These are phyloP conservation scores for Baccha elongata DNA, from an alignment of 2,888 invertebrate species.

Conservation along the genomic window DNA sequence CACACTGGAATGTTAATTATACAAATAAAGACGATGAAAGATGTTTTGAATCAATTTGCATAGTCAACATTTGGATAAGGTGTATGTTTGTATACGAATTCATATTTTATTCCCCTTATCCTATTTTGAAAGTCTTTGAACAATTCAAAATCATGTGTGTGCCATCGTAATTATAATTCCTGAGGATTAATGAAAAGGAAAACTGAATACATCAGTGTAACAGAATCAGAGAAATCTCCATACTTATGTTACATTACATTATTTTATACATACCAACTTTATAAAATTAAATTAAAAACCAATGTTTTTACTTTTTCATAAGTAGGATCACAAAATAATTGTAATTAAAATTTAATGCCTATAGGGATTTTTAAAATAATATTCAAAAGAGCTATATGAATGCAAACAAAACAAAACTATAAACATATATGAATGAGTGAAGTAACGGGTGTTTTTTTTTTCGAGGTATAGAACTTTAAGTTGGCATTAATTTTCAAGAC, in stretches of 20 bases:
- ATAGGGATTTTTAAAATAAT: constrained; percentile 49
- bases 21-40: constrained; percentile 9
- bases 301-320: too few species aligned
- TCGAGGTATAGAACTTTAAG: too few species aligned
- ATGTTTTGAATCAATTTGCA: constrained; percentile 20
- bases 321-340: too few species aligned
- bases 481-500: too few species aligned
- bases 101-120: neutral
- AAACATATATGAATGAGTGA: too few species aligned
- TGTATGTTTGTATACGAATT: constrained; percentile 3
- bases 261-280: too few species aligned
- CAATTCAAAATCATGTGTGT: constrained; percentile 21
- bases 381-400: neutral
- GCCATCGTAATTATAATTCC: constrained; percentile 13
- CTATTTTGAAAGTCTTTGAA: constrained; percentile 4
- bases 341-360: constrained; percentile 58
- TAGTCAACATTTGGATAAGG: constrained; percentile 16
- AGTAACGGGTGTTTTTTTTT: too few species aligned
- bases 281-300: too few species aligned
- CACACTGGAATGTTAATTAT: neutral
- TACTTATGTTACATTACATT: too few species aligned
- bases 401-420: neutral
- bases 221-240: too few species aligned
- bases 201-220: too few species aligned
- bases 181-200: constrained; percentile 15